Percentiles rank a stretch among this genome's conserved stretches.
Conservation (phyloP, 1,140 invertebrate species). For the Leptopilina boulardi region DNA sequence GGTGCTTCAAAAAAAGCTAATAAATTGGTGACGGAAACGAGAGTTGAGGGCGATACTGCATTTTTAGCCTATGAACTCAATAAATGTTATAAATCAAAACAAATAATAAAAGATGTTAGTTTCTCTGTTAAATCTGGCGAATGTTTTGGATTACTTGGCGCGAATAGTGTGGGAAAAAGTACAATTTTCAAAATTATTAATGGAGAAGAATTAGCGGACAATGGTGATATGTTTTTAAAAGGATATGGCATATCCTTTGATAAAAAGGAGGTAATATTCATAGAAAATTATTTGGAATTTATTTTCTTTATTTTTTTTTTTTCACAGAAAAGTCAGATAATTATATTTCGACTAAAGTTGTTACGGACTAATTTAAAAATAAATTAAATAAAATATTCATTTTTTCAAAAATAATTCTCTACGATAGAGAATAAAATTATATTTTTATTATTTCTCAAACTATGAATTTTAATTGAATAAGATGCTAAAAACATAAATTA, state of each 20-base stretch:
- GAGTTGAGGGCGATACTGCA: constrained; percentile 37
- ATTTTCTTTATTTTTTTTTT: no score
- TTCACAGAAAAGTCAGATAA: no score
- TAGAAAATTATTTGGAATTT: background rate
- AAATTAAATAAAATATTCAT: no score
- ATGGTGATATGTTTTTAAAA: constrained; percentile 77
- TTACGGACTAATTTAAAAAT: no score
- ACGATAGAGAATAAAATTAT: no score
- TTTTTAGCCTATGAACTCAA: constrained; percentile 75
- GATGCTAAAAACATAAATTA: no score
- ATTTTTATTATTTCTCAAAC: no score
- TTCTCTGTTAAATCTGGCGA: constrained; percentile 80
- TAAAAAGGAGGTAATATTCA: background rate
- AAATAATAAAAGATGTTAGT: constrained; percentile 84
- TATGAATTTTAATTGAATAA: no score
- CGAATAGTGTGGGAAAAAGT: constrained; percentile 90
- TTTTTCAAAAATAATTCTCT: no score
- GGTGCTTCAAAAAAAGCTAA: constrained; percentile 31
- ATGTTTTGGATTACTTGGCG: constrained; percentile 93
- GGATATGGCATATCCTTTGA: background rate
- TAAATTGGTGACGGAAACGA: constrained; percentile 20
- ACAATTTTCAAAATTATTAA: constrained; percentile 93
- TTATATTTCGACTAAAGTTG: no score
- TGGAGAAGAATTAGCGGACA: constrained; percentile 82
- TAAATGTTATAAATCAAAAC: constrained; percentile 82